Conservation (phyloP, 2,888 invertebrate species). For the Drosophila heteroneura region DNA sequence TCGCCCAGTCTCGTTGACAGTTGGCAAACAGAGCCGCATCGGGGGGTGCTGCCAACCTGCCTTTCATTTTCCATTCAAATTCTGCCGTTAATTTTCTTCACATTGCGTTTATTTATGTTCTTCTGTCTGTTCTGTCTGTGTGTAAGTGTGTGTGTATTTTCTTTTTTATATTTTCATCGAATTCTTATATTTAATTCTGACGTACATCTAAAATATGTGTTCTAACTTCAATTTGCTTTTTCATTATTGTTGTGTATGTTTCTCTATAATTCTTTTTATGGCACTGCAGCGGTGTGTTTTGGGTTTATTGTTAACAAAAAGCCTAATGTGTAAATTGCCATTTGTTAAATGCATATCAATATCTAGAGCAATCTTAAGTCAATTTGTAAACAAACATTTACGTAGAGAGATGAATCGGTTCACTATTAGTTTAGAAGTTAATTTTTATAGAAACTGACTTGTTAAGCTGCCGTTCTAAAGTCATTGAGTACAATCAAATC, state of each 20-base stretch:
- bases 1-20: conserved; percentile 39
- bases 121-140: conserved; percentile 13
- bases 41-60: conserved; percentile 42
- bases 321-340: background rate
- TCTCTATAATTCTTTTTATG: conserved; percentile 20
- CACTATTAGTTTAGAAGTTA: background rate
- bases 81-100: conserved; percentile 3
- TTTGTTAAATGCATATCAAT: background rate
- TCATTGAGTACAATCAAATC: background rate
- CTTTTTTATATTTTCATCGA: conserved; percentile 33
- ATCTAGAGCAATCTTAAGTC: background rate
- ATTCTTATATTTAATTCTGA: conserved; percentile 76
- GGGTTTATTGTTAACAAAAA: background rate
- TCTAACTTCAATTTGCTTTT: conserved; percentile 39
- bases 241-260: conserved; percentile 45
- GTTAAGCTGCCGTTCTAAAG: background rate
- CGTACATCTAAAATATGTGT: conserved; percentile 77
- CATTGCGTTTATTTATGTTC: conserved; percentile 41
- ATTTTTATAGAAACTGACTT: background rate
- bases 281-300: conserved; percentile 29
- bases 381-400: background rate
- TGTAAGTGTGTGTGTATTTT: background rate
- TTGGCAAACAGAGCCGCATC: conserved; percentile 33
- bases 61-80: conserved; percentile 1
- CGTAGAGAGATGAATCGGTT: background rate